Evolutionary conservation across 2,888 invertebrate species (phyloP), one percentile per base, ranked within the genome.

Genomic region (Napeogenes inachia): DNA sequence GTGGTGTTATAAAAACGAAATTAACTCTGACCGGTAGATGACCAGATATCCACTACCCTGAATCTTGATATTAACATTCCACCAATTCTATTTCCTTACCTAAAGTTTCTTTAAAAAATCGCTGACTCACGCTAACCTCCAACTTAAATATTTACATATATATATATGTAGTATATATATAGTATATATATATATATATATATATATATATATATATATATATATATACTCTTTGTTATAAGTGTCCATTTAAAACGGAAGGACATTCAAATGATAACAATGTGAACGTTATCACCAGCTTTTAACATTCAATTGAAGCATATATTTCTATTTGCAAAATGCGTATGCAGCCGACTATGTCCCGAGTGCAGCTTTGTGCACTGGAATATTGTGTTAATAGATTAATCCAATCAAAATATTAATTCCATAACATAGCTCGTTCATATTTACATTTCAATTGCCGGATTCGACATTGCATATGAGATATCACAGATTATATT

Each of bases 1-100:
- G 89, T 89, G 89, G 88, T 89, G 89, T 84, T 89, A 89, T 90
- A 90, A 90, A 90, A 90, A 89, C 87, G 84, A 85, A 90, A 90
- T 89, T 89, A 89, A 89, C 87, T 86, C 81, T 78, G 84, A 77
- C 81, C 82, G 80, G 85, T 86, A 79, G 80, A 87, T 85, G 86
- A 78, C 82, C 85, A 85, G 85, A 85, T 84, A 86, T 82, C 79
- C 81, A 81, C 79, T 81, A 79, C 72, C 78, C 75, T 74, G 73
- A 76, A 76, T 72, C 66, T 74, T 63, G 76, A 82, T 83, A 82
- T 82, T 85, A 86, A 85, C 82, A 80, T 84, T 84, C 12, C 42
- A 10, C 2, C 75, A 68, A 54, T 47, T 56, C 45, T 54, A 57
- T 21, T 21, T 21, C 21, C 21, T 21, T 21, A 21, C 62, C 45